Base-by-base conservation (phyloP, 2,797 vertebrate genomes). In the Malurus leucopterus region DNA sequence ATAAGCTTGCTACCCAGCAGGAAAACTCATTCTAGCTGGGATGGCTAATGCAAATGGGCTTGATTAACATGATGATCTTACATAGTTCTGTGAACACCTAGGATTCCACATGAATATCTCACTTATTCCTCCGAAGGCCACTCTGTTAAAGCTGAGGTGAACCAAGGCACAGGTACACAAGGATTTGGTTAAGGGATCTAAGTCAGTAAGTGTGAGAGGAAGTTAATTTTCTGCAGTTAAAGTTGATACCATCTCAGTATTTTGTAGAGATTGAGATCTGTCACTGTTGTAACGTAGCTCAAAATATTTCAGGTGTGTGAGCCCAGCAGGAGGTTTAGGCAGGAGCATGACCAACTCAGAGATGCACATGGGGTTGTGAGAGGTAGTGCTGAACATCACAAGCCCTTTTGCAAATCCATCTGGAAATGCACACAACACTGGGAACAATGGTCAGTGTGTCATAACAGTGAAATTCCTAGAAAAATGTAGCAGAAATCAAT, bases 61-160 rank as follows among this genome's bases (percentile, higher is more conserved):
- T 54, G 23, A 61, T 88, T 58, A 69, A 10, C 11, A 50, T 1
- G 12, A 3, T 6, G 5, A 9, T 86, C 4, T 29, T 49, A 44
- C 8, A 3, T 0, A 17, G 30, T 17, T 6, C 6, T 27, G 30
- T 30, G 43, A 80, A 41, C 2, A 8, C 4, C 9, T 23, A 32
- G 22, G 13, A 40, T 8, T 74, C 9, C 21, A 13, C 20, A n/a
- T 15, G 11, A 8, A 23, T 32, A 65, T 68, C 73, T 81, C 24
- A 9, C 13, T 58, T 8, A 27, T 23, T 64, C 30, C 41, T 34
- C 27, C 58, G 22, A 55, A 30, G 41, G 15, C 15, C 7, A 10
- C 10, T 44, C 27, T 41, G 30, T 23, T 15, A 71, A 75, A 81
- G 29, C 12, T 13, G 17, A 81, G 30, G 20, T 0, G 3, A 81